Evolutionary conservation across 2,113 vertebrate species (phyloP).

Genomic region (Gallinago undulata): DNA sequence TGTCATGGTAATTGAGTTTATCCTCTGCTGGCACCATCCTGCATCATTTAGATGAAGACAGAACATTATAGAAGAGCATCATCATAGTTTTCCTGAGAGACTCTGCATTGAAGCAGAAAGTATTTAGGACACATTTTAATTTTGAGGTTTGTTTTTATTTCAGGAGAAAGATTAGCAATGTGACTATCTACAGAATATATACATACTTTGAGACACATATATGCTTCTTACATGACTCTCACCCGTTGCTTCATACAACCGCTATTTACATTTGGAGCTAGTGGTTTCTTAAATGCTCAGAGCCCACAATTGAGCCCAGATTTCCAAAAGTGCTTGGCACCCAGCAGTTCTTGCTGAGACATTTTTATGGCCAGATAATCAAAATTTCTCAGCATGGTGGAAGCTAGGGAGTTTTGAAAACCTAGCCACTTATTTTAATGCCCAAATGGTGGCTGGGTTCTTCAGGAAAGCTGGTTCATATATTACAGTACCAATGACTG

Average conservation of each 20-base stretch:
- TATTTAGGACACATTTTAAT: not conserved
- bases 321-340: conserved; percentile 67
- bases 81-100: not conserved
- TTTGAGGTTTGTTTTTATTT: not conserved
- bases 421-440: conserved; percentile 56
- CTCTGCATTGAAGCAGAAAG: not conserved
- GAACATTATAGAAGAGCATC: not conserved
- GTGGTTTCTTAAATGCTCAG: conserved; percentile 49
- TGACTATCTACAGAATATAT: not conserved
- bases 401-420: conserved; percentile 60
- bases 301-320: conserved; percentile 67
- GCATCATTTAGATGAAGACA: not conserved
- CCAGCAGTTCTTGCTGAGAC: conserved; percentile 63
- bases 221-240: not conserved
- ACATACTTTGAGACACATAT: not conserved
- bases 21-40: not conserved
- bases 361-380: conserved; percentile 69
- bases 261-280: conserved; percentile 17
- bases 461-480: conserved; percentile 35
- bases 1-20: not conserved
- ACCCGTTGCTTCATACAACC: conserved; percentile 28
- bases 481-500: not conserved
- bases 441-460: conserved; percentile 14
- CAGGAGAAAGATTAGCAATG: not conserved
- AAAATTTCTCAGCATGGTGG: conserved; percentile 65